Evolutionary conservation across 2,888 invertebrate species (phyloP).

Genomic region (Entomobrya proxima): DNA sequence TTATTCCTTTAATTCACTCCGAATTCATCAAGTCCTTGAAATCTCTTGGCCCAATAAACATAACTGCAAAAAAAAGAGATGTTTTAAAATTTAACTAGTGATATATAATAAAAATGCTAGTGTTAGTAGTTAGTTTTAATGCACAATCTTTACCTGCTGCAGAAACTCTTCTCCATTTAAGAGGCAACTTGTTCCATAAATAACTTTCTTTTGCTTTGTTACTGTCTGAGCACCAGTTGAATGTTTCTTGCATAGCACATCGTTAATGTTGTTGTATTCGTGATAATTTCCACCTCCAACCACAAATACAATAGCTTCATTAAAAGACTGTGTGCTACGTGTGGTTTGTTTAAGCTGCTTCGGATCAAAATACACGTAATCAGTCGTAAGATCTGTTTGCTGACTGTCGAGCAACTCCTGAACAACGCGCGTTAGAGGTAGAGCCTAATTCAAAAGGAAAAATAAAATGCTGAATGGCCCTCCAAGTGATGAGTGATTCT

Average conservation of each 20-base stretch:
- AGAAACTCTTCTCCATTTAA: conserved; percentile 96
- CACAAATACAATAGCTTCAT: conserved; percentile 92
- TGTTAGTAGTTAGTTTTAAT: background rate
- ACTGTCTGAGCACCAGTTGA: conserved; percentile 77
- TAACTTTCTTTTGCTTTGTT: conserved; percentile 83
- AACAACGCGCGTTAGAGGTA: conserved; percentile 95
- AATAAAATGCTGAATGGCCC: background rate
- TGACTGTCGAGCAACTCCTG: conserved; percentile 92
- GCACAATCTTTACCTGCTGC: conserved; percentile 83
- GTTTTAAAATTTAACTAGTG: background rate
- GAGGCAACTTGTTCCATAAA: conserved; percentile 96
- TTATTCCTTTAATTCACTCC: background rate
- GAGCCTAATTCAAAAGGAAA: conserved; percentile 81
- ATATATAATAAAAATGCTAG: background rate
- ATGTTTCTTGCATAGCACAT: conserved; percentile 82
- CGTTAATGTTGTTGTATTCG: conserved; percentile 98
- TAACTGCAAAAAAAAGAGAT: conserved; percentile 18
- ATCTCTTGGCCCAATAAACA: conserved; percentile 26
- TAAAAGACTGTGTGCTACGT: conserved; percentile 80
- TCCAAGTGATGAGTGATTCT: background rate
- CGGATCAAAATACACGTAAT: conserved; percentile 96
- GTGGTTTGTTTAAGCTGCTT: conserved; percentile 85
- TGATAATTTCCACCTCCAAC: conserved; percentile 98
- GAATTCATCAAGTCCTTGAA: conserved; percentile 3
- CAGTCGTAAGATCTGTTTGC: conserved; percentile 87